Evolutionary conservation across 2,888 invertebrate species (phyloP).

Genomic region (Melanostoma scalare): DNA sequence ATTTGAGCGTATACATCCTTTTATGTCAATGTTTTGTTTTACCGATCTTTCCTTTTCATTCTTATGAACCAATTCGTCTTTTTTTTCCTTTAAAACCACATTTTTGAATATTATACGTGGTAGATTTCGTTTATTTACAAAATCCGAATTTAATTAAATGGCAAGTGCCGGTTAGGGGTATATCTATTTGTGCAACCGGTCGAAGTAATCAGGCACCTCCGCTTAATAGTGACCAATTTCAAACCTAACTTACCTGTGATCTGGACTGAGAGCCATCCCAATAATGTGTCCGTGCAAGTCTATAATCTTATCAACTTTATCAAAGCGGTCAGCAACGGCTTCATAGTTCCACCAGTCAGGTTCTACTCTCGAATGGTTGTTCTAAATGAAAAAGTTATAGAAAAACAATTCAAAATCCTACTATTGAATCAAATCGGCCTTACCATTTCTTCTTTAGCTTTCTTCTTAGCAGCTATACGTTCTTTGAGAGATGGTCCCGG

Average conservation of each 20-base stretch:
- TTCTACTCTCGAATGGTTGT: slow-evolving; percentile 83
- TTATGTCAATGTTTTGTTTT: no score
- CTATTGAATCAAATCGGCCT: not conserved
- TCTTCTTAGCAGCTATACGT: slow-evolving; percentile 85
- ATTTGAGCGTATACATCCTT: no score
- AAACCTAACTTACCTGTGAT: slow-evolving; percentile 84
- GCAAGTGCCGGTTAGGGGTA: no score
- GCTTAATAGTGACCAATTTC: no score
- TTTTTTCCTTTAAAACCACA: no score
- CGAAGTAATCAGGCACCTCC: no score
- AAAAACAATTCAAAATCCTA: slow-evolving; percentile 2
- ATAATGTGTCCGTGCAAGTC: slow-evolving; percentile 93
- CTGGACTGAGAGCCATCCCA: slow-evolving; percentile 93
- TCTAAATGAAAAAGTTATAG: slow-evolving; percentile 58
- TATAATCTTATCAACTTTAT: slow-evolving; percentile 90
- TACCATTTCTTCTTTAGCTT: slow-evolving; percentile 82
- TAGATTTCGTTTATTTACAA: no score
- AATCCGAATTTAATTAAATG: no score
- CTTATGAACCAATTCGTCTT: no score
- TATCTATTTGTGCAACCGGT: no score
- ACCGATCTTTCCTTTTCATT: no score
- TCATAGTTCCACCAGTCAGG: slow-evolving; percentile 88
- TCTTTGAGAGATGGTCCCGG: slow-evolving; percentile 87
- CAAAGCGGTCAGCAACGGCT: slow-evolving; percentile 87
- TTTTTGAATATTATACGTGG: no score